Base-by-base conservation (phyloP, 2,888 invertebrate genomes). In the Eretmocerus hayati region DNA sequence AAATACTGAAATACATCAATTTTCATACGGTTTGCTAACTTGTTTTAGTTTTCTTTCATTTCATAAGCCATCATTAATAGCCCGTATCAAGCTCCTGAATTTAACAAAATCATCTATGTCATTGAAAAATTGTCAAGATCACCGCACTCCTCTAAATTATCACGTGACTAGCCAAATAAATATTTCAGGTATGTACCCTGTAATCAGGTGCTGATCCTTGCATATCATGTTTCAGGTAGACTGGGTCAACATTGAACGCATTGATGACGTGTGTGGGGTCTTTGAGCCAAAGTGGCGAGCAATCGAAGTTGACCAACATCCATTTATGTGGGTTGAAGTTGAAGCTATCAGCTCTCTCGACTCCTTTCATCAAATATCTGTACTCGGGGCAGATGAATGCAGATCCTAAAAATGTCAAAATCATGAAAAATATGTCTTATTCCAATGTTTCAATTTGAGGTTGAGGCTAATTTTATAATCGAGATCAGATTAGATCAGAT, bases 271-370 rank as follows among this genome's bases (percentile, higher is more conserved):
- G 88, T 41, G 85, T 81, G 54, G 90, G 90, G 64, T 90, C 83
- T 63, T 89, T 90, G 4, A 91, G 75, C 97, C 97, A 99, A 89
- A 99, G 87, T 1, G 96, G 86, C 11, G 97, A 97, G 68, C 97
- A 99, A 72, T 99, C 99, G 62, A 97, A 99, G 72, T 94, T 97
- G n/a, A 97, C 92, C 58, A 97, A 73, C 81, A 99, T 76, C 97
- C 97, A 99, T 74, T 99, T 99, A 73, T 97, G 97, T 0, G 99
- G 97, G 70, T 99, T 99, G 67, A 97, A 95, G 72, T 97, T 96
- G 71, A 97, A 95, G 0, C 96, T 97, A 64, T 94, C 90, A 0
- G 93, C 95, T 51, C 81, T 80, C 72, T 99, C 88, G 5, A 90
- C 72, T 20, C 92, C 92, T 58, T 85, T 83, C 85, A 95, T 88